Conservation (phyloP, 2,888 invertebrate genomes). For the Dermolepida albohirtum region DNA sequence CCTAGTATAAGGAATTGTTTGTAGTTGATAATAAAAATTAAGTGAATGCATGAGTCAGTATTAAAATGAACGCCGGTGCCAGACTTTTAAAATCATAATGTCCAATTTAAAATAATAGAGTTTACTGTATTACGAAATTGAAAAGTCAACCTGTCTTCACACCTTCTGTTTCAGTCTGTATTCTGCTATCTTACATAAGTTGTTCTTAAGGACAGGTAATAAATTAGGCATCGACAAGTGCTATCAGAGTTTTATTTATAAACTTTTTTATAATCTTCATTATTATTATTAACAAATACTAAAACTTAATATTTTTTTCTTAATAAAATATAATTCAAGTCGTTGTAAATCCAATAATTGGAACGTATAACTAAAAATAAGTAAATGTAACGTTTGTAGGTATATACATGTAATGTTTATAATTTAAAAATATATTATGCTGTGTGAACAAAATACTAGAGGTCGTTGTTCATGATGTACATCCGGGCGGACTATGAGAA, state of each 20-base stretch:
- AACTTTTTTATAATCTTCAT: constrained; percentile 2
- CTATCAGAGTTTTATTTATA: constrained; percentile 42
- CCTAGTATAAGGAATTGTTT: too few species aligned
- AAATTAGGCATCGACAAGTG: neutral
- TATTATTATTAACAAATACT: constrained; percentile 40
- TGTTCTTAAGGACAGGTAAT: too few species aligned
- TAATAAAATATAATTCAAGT: constrained; percentile 42
- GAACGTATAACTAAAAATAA: constrained; percentile 37
- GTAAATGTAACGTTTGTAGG: constrained; percentile 39
- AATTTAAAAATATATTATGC: constrained; percentile 34
- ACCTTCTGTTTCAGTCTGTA: too few species aligned
- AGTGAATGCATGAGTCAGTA: too few species aligned
- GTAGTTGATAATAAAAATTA: too few species aligned
- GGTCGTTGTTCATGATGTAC: constrained; percentile 52
- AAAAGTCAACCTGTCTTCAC: too few species aligned
- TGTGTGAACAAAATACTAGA: constrained; percentile 33
- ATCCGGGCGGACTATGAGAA: constrained; percentile 52
- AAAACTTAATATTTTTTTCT: constrained; percentile 32
- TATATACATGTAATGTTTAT: constrained; percentile 22
- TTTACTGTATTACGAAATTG: too few species aligned
- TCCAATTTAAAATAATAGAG: too few species aligned
- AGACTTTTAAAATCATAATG: too few species aligned
- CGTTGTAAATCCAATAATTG: constrained; percentile 34
- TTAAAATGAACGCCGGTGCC: too few species aligned
- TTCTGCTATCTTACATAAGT: too few species aligned